Base-by-base conservation (phyloP, 2,888 invertebrate genomes). In the Onchidella celtica region DNA sequence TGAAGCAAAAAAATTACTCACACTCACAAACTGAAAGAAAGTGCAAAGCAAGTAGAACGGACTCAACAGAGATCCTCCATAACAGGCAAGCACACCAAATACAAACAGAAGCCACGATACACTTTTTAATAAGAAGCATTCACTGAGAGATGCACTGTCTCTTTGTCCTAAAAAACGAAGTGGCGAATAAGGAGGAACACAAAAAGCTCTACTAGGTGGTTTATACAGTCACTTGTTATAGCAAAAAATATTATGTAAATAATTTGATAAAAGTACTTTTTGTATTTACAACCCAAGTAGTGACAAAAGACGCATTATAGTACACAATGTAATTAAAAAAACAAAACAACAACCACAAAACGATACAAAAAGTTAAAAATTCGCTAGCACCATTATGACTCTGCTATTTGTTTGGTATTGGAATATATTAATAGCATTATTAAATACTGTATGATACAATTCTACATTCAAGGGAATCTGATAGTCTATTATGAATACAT, bases 361-460 rank as follows among this genome's bases (percentile, higher is more conserved):
- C 9, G 11, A 6, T 66, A 66, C 29, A 66, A 66, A 63, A 34
- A 29, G n/a, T 27, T 38, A 38, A 40, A 34, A 47, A 36, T 68
- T 0, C 32, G 6, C 78, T 78, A 78, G 78, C 78, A 78, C 78
- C 78, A 78, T 78, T 78, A 78, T 69, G 78, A 78, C 70, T 78
- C 61, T 66, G 24, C 32, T 66, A 59, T 69, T 34, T 40, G 34
- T 40, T 40, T 61, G 61, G 69, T 61, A 70, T 40, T 69, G 69
- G 61, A 69, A 78, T 70, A 78, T 70, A 78, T 78, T 36, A 69
- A 78, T 78, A 59, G 69, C 78, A 78, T 69, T 78, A 47, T 17
- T 74, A 11, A 57, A 74, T 21, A 34, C 57, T 9, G 73, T 61
- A 38, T 14, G 24, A 40, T 38, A 63, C 24, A 63, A 36, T 74